Percentiles rank a stretch among this genome's conserved stretches.
These are phyloP conservation scores for Latheticus oryzae DNA, from an alignment of 2,888 invertebrate species.

Conservation along the genomic window DNA sequence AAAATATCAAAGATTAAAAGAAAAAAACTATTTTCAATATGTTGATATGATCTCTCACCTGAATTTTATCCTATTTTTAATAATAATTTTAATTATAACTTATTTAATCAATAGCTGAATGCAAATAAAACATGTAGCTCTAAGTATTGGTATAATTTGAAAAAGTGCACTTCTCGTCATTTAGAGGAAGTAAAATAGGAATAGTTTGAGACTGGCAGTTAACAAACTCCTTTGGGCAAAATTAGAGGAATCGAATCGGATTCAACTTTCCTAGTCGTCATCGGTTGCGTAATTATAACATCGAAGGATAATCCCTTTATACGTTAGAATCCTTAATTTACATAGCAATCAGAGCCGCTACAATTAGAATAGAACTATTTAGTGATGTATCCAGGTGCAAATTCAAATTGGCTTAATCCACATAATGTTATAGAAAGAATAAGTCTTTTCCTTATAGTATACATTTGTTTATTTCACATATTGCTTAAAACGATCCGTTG, in stretches of 20 bases:
- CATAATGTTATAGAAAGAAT: conserved; percentile 11
- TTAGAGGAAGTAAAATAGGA: too few species aligned
- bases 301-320: conserved; percentile 36
- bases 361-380: conserved; percentile 20
- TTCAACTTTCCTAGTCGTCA: conserved; percentile 24
- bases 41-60: too few species aligned
- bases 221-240: too few species aligned
- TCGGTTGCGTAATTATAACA: conserved; percentile 32
- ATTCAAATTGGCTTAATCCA: conserved; percentile 31
- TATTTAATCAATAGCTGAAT: too few species aligned
- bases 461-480: conserved; percentile 64
- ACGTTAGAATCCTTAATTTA: conserved; percentile 28
- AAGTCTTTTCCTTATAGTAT: conserved; percentile 55
- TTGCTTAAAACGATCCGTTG: conserved; percentile 58
- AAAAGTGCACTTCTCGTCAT: too few species aligned
- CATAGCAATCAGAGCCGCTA: conserved; percentile 26
- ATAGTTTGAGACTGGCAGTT: too few species aligned
- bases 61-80: too few species aligned
- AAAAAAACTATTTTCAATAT: too few species aligned
- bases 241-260: conserved; percentile 28
- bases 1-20: too few species aligned
- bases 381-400: conserved; percentile 41
- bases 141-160: too few species aligned
- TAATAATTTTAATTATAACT: too few species aligned
- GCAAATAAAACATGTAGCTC: too few species aligned